These are phyloP conservation scores for Neoscelio sp. DNA, from an alignment of 2,888 invertebrate genomes.

Conservation along the genomic window DNA sequence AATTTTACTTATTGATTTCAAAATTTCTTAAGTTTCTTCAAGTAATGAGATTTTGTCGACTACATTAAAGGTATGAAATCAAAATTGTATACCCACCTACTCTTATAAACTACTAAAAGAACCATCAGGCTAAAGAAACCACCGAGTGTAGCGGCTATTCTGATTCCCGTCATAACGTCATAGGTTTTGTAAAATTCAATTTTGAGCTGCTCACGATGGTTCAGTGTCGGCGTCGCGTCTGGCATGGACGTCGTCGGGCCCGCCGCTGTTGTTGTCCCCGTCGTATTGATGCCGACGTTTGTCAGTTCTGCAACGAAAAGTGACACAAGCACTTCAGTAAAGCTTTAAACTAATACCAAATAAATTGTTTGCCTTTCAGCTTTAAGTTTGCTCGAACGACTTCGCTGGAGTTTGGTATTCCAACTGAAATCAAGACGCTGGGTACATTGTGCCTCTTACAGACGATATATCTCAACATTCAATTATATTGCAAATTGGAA, in stretches of 20 bases:
- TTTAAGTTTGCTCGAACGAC: slow-evolving; percentile 1
- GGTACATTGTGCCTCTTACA: neutral
- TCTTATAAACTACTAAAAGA: slow-evolving; percentile 95
- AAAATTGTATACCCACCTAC: slow-evolving; percentile 82
- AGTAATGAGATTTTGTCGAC: neutral
- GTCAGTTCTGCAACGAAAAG: slow-evolving; percentile 76
- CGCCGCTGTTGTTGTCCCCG: slow-evolving; percentile 77
- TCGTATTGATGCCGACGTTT: slow-evolving; percentile 79
- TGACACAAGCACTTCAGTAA: neutral
- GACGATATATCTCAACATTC: neutral
- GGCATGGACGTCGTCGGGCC: slow-evolving; percentile 83
- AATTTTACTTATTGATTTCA: too few species aligned
- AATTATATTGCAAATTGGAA: slow-evolving; percentile 34
- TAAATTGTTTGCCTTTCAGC: neutral
- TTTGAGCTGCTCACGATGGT: slow-evolving; percentile 88
- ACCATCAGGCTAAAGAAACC: slow-evolving; percentile 97
- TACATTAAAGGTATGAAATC: too few species aligned
- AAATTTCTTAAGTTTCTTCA: too few species aligned
- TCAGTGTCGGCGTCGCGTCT: slow-evolving; percentile 80
- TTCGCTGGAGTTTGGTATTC: slow-evolving; percentile 1
- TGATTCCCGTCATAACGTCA: slow-evolving; percentile 96
- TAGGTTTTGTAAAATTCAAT: slow-evolving; percentile 95
- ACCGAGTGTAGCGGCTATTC: slow-evolving; percentile 95
- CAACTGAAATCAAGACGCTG: slow-evolving; percentile 16
- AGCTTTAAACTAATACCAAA: neutral